A percentile compares a stretch with the other conserved stretches of the same genome.
Evolutionary conservation across 1,140 invertebrate genomes (phyloP).

Genomic region (Diabrotica undecimpunctata): DNA sequence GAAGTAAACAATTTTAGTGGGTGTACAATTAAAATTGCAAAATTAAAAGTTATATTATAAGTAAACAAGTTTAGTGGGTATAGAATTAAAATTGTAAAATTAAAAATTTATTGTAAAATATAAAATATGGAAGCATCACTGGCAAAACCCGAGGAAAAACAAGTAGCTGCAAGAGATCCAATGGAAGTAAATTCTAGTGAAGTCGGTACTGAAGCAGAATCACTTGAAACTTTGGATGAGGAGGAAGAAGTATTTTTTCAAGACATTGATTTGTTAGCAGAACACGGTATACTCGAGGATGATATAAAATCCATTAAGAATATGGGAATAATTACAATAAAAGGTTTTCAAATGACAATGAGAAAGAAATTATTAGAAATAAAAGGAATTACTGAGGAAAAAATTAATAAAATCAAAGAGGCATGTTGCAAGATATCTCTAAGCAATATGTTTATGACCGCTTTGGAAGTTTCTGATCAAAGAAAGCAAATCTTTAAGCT

Average conservation of each 20-base stretch:
- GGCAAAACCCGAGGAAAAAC: too few relatives aligned
- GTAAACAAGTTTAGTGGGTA: too few relatives aligned
- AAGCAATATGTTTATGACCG: constrained; percentile 65
- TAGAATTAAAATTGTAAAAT: too few relatives aligned
- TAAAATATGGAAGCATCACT: too few relatives aligned
- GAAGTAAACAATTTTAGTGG: too few relatives aligned
- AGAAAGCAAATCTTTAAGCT: constrained; percentile 70
- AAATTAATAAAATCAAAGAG: constrained; percentile 83
- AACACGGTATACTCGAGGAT: constrained; percentile 53
- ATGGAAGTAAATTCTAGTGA: constrained; percentile 14
- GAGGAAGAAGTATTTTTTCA: constrained; percentile 55
- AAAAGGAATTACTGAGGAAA: constrained; percentile 76
- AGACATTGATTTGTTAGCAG: constrained; percentile 55
- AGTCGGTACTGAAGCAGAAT: constrained; percentile 25
- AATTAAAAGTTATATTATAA: too few relatives aligned
- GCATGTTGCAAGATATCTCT: constrained; percentile 58
- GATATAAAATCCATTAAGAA: constrained; percentile 78
- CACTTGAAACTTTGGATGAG: constrained; percentile 20
- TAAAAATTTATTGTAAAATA: too few relatives aligned
- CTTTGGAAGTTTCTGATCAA: constrained; percentile 68
- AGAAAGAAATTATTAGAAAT: constrained; percentile 69
- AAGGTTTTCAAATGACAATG: constrained; percentile 78
- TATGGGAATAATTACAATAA: constrained; percentile 75
- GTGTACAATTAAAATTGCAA: too few relatives aligned
- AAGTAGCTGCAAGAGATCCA: too few relatives aligned